These are phyloP conservation scores for Cantharis rustica DNA, from an alignment of 2,888 invertebrate species.

Conservation along the genomic window DNA sequence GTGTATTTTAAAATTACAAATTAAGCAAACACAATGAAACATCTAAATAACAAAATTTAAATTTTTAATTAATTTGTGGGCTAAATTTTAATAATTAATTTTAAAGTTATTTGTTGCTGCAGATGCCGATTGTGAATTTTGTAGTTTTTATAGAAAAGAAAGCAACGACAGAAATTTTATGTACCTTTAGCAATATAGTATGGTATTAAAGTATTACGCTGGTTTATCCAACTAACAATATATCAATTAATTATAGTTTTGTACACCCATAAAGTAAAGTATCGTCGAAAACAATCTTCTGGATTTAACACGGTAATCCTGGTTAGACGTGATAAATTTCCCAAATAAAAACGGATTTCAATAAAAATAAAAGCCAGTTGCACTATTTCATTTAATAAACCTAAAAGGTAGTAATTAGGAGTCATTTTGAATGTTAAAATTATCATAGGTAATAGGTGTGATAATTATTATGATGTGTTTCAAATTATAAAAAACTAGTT, in stretches of 20 bases:
- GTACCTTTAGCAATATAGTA: background rate
- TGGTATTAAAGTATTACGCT: background rate
- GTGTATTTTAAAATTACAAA: too few species aligned
- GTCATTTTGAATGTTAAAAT: too few species aligned
- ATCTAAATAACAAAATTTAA: background rate
- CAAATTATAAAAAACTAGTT: conserved; percentile 20
- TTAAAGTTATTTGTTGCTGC: background rate
- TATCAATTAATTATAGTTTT: background rate
- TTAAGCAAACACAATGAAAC: too few species aligned
- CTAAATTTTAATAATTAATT: background rate
- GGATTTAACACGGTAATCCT: background rate
- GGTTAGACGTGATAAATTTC: background rate
- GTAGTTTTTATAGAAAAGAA: background rate
- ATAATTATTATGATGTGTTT: background rate
- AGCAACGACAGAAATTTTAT: background rate
- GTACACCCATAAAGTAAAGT: background rate
- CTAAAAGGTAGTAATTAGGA: background rate
- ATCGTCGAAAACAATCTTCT: background rate
- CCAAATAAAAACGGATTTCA: background rate
- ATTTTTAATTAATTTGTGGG: background rate
- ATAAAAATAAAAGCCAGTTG: background rate
- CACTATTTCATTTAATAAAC: background rate
- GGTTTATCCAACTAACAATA: background rate
- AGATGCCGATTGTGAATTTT: background rate
- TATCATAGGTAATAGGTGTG: background rate